phyloP scores from a whole-genome alignment of 2,113 vertebrate genomes.

The Petrocephalus microphthalmus region DNA sequence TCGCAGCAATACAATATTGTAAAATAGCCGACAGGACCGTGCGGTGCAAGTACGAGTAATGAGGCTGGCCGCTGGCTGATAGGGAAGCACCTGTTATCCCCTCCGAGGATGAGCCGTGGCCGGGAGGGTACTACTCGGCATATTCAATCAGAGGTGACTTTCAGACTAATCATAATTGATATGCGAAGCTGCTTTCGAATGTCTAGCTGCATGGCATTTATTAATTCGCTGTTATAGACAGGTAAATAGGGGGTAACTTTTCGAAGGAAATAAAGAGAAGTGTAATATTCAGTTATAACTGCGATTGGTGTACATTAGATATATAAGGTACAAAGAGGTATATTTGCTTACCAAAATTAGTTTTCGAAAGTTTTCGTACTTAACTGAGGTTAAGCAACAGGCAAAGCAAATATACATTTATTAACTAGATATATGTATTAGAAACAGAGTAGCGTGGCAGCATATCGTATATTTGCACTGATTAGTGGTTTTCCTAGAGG shows the following conservation, averaged over 20 bases:
- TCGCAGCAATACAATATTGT: constrained; percentile 12
- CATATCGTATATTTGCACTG: background rate
- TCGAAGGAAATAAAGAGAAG: background rate
- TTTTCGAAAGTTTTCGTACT: too few relatives aligned
- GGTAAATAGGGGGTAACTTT: background rate
- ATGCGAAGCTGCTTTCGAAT: background rate
- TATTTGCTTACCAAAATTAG: background rate
- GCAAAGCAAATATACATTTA: background rate
- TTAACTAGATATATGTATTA: background rate
- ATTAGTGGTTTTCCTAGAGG: constrained; percentile 9
- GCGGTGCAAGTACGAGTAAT: constrained; percentile 1
- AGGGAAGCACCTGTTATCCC: constrained; percentile 38
- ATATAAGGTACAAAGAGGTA: background rate
- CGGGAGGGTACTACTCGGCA: background rate
- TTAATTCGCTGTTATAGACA: background rate
- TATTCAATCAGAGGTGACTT: background rate
- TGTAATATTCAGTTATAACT: background rate
- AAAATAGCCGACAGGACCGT: constrained; percentile 28
- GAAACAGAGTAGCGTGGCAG: background rate
- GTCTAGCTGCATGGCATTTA: background rate
- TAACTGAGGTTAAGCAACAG: background rate
- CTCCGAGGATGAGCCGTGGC: background rate
- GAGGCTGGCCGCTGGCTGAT: constrained; percentile 39
- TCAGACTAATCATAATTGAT: background rate
- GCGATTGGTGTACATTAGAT: background rate